phyloP scores from a whole-genome alignment of 2,797 vertebrate genomes.

The Takifugu rubripes region DNA sequence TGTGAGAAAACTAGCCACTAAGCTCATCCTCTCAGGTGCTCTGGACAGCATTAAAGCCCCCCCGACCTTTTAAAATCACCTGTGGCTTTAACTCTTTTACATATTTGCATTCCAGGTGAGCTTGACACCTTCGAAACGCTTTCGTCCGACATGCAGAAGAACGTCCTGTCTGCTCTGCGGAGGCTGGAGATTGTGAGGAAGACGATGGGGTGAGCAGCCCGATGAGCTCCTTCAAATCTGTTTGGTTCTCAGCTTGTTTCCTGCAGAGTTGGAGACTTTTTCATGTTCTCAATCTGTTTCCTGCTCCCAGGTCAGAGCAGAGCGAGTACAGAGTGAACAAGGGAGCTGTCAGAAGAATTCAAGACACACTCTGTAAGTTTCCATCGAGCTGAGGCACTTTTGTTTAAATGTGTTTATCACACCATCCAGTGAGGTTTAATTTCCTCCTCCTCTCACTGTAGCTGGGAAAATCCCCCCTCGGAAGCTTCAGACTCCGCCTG shows the following conservation, averaged over 20 bases:
- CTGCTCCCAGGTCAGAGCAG: constrained; percentile 57
- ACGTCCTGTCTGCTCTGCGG: constrained; percentile 80
- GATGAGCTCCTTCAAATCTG: constrained; percentile 29
- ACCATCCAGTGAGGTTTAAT: constrained; percentile 4
- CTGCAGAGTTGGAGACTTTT: constrained; percentile 17
- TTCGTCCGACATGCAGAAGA: constrained; percentile 90
- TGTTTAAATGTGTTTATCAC: not conserved
- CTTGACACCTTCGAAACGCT: constrained; percentile 83
- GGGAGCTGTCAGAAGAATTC: constrained; percentile 55
- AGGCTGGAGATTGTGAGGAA: constrained; percentile 77
- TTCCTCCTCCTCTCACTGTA: constrained; percentile 28
- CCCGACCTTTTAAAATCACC: not conserved
- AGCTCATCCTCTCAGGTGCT: constrained; percentile 84
- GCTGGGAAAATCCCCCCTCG: constrained; percentile 61
- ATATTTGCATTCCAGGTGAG: constrained; percentile 62
- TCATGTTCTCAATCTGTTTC: constrained; percentile 7
- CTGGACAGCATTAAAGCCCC: not conserved
- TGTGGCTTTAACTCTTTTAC: not conserved
- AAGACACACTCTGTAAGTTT: constrained; percentile 64
- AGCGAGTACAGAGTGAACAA: constrained; percentile 65
- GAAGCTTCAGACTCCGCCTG: constrained; percentile 47
- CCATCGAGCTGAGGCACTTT: not conserved
- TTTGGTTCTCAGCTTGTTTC: constrained; percentile 50
- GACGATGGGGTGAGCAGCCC: constrained; percentile 79
- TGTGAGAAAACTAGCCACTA: constrained; percentile 75